Base-by-base conservation (phyloP, 2,888 invertebrate species). In the Acrocyrtus sp. region DNA sequence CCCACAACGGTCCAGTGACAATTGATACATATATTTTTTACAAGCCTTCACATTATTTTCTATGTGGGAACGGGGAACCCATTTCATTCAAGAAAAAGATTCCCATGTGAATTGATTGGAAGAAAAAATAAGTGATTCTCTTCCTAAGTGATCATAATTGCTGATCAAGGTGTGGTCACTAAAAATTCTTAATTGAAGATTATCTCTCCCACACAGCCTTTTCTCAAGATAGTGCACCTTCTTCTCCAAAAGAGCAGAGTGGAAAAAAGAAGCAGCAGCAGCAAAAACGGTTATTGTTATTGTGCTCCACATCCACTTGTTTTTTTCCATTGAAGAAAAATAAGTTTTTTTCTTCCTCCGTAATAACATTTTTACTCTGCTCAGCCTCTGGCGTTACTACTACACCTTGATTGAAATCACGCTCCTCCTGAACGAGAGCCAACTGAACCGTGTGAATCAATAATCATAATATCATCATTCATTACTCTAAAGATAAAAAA, bases 391-490 rank as follows among this genome's bases (percentile, higher is more conserved):
- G 63, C 63, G 48, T 22, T 15, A 51, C 19, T 45, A 12, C n/a
- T n/a, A n/a, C n/a, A n/a, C n/a, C n/a, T n/a, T n/a, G n/a, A 10
- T 19, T 45, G 45, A n/a, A 17, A 21, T 22, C 17, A 48, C 19
- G 21, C 22, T 22, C n/a, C n/a, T 43, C 29, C 67, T 68, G 68
- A 68, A 57, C 43, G 41, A 2, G 43, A 57, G 67, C 67, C 67
- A 68, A 69, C 68, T 69, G 61, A 69, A 69, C 68, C 68, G 68
- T 69, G 68, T 69, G 68, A 69, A 69, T 69, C 68, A 69, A 61
- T 61, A 69, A 69, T 61, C 58, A 68, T 61, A 69, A 61, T 69
- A 54, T 69, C 54, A 54, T 53, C 60, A 68, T 29, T 60, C 60
- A 58, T 58, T 58, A 57, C 26, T 47, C 39, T 60, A 34, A 69